These are phyloP conservation scores for Elachura formosa DNA, from an alignment of 2,113 vertebrate species.

Conservation along the genomic window DNA sequence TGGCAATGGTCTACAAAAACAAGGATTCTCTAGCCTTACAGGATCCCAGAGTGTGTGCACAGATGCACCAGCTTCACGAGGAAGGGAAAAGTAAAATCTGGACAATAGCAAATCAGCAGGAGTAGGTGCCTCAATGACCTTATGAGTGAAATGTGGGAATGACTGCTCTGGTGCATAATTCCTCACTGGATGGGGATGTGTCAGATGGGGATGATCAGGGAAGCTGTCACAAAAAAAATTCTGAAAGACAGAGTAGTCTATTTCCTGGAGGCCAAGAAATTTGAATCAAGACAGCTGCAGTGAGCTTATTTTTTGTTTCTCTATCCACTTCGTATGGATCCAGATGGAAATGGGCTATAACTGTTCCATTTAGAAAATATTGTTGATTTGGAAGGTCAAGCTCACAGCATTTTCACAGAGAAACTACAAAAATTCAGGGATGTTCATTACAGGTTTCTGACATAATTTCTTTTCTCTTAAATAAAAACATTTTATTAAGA, in stretches of 20 bases:
- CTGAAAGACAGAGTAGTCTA: not conserved
- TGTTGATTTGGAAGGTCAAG: not conserved
- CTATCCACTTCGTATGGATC: not conserved
- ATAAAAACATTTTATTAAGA: not conserved
- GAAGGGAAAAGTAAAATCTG: not conserved
- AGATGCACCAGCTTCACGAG: not conserved
- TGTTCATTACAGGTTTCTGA: not conserved
- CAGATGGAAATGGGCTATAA: not conserved
- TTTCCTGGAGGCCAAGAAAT: not conserved
- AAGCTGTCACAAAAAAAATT: constrained; percentile 13
- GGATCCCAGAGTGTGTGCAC: not conserved
- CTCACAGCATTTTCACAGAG: not conserved
- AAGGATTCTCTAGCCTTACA: not conserved
- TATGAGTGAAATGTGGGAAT: not conserved
- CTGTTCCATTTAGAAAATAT: not conserved
- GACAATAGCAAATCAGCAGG: not conserved
- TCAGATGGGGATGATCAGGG: not conserved
- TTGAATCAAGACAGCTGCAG: constrained; percentile 7
- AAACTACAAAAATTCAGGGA: not conserved
- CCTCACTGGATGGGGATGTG: not conserved
- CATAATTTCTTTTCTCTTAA: not conserved
- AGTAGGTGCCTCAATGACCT: not conserved
- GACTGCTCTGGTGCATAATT: not conserved
- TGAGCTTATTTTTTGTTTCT: not conserved
- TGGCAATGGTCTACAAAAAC: not conserved